Percentiles rank a stretch among this genome's conserved stretches.
Evolutionary conservation across 1,140 invertebrate genomes (phyloP).

Genomic region (Pectinophora gossypiella): DNA sequence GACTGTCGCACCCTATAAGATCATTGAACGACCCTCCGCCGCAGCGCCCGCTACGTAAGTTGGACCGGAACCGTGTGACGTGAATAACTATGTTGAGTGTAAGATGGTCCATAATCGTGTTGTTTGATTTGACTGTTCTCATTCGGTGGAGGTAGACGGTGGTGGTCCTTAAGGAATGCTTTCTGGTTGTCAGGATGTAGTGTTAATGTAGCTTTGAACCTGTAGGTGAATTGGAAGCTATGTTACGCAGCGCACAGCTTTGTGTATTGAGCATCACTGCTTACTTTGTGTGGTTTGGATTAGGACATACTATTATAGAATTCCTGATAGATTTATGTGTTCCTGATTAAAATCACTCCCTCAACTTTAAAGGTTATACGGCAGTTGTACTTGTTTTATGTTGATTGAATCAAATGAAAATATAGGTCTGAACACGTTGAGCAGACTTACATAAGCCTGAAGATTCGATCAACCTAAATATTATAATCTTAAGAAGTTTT

Average conservation of each 20-base stretch:
- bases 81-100: constrained; percentile 8
- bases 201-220: no score
- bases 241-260: neutral
- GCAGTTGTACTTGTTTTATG: no score
- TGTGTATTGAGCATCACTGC: neutral
- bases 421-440: no score
- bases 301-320: no score
- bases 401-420: no score
- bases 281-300: neutral
- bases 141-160: constrained; percentile 7
- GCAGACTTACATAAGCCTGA: no score
- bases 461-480: no score
- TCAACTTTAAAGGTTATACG: no score
- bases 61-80: constrained; percentile 34
- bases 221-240: no score
- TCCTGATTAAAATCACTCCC: no score
- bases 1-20: constrained; percentile 58
- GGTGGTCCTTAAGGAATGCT: neutral
- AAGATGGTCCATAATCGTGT: constrained; percentile 4
- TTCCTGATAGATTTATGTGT: no score
- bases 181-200: neutral
- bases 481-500: no score
- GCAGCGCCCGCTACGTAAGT: constrained; percentile 62
- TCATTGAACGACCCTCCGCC: constrained; percentile 53
- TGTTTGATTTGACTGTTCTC: constrained; percentile 7